Conservation (phyloP, 2,888 invertebrate species). For the Priocnemis perturbator region DNA sequence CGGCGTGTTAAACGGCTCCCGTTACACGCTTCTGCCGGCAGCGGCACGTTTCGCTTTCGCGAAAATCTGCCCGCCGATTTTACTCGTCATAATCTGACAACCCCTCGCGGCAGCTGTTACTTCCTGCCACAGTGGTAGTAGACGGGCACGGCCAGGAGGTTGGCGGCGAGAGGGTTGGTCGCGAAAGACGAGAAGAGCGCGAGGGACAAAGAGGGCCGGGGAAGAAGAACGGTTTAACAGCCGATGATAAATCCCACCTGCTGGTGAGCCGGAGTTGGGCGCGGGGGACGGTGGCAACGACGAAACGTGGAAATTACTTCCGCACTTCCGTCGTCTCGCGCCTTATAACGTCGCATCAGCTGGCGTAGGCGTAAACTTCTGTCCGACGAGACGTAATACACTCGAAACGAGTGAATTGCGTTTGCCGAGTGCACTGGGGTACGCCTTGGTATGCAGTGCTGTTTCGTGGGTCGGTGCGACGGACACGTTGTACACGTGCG, state of each 20-base stretch:
- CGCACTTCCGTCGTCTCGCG: slow-evolving; percentile 45
- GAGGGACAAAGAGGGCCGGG: slow-evolving; percentile 11
- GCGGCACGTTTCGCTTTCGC: neutral
- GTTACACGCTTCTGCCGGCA: neutral
- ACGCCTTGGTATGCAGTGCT: too few relatives aligned
- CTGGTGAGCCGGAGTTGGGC: slow-evolving; percentile 46
- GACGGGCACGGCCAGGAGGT: too few relatives aligned
- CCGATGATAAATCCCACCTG: slow-evolving; percentile 70
- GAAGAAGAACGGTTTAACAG: slow-evolving; percentile 41
- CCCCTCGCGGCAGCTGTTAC: slow-evolving; percentile 52
- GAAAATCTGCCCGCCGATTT: slow-evolving; percentile 18
- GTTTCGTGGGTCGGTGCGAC: too few relatives aligned
- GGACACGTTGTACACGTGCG: too few relatives aligned
- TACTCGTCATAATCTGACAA: slow-evolving; percentile 53
- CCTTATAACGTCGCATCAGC: slow-evolving; percentile 37
- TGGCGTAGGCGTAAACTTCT: slow-evolving; percentile 38
- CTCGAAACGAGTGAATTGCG: neutral
- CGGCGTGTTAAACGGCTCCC: neutral
- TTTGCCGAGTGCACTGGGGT: neutral
- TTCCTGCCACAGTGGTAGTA: neutral
- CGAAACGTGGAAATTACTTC: slow-evolving; percentile 58
- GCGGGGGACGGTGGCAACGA: slow-evolving; percentile 31
- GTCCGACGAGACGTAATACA: slow-evolving; percentile 14
- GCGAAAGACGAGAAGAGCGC: slow-evolving; percentile 5
- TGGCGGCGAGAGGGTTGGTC: slow-evolving; percentile 9